Conservation (phyloP, 1,140 invertebrate genomes). For the Oryctes rhinoceros region DNA sequence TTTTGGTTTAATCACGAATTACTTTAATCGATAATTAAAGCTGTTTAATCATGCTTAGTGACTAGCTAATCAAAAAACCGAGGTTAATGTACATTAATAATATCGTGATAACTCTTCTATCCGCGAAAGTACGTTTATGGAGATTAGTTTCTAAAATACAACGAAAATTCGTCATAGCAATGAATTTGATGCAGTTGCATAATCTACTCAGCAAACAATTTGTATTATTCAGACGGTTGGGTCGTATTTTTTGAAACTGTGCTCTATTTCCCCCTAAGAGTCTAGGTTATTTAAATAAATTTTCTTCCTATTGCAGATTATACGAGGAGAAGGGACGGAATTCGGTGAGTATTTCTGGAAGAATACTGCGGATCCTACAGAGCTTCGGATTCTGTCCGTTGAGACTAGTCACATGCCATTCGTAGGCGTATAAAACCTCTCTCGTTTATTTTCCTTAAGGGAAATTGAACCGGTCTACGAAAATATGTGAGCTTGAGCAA, state of each 20-base stretch:
- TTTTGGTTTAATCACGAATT: too few species aligned
- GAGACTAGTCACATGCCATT: conserved; percentile 29
- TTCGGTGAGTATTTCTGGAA: not conserved
- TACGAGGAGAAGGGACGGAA: conserved; percentile 11
- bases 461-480: conserved; percentile 3
- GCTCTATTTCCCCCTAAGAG: not conserved
- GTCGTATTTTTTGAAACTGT: not conserved
- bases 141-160: too few species aligned
- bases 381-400: conserved; percentile 21
- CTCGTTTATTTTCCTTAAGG: conserved; percentile 29
- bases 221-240: too few species aligned
- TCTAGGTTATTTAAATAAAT: conserved; percentile 6
- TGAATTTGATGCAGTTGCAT: too few species aligned
- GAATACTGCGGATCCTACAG: not conserved
- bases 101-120: too few species aligned
- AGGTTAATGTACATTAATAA: too few species aligned
- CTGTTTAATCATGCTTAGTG: too few species aligned
- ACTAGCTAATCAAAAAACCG: too few species aligned
- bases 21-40: too few species aligned
- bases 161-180: too few species aligned
- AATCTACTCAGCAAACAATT: too few species aligned
- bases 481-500: not conserved
- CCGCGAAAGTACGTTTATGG: too few species aligned
- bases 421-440: conserved; percentile 24
- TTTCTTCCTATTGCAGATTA: conserved; percentile 29